A percentile compares a stretch with the other conserved stretches of the same genome.
Evolutionary conservation across 2,113 vertebrate species (phyloP).

Genomic region (Chroicocephalus ridibundus): DNA sequence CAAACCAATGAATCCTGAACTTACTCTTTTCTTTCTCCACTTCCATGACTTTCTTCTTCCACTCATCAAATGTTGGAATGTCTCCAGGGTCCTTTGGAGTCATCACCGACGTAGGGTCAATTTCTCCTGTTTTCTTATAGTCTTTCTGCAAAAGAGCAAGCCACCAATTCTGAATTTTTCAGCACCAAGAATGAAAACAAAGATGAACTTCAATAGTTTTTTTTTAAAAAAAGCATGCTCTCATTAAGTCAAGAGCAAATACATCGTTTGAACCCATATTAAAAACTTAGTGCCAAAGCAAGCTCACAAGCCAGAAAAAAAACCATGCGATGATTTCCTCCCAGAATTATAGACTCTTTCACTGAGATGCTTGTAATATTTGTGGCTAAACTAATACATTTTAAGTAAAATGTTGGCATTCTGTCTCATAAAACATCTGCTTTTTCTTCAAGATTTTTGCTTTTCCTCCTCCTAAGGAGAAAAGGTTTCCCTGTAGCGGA

Average conservation of each 20-base stretch:
- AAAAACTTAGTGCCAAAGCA: background rate
- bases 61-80: constrained; percentile 98
- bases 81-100: constrained; percentile 89
- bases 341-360: background rate
- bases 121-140: constrained; percentile 73
- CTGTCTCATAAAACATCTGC: background rate
- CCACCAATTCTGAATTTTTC: background rate
- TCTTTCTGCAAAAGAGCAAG: constrained; percentile 68
- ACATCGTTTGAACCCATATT: background rate
- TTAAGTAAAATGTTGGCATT: background rate
- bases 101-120: constrained; percentile 81
- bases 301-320: background rate
- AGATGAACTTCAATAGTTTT: background rate
- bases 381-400: background rate
- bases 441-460: background rate
- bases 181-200: background rate
- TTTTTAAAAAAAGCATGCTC: background rate
- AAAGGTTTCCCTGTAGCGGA: background rate
- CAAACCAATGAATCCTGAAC: constrained; percentile 32
- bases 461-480: background rate
- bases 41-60: constrained; percentile 99
- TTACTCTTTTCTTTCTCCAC: constrained; percentile 99
- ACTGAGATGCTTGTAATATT: background rate
- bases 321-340: background rate
- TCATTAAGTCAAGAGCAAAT: background rate